Conservation (phyloP, 2,888 invertebrate species). For the Pterobdella sp. region DNA sequence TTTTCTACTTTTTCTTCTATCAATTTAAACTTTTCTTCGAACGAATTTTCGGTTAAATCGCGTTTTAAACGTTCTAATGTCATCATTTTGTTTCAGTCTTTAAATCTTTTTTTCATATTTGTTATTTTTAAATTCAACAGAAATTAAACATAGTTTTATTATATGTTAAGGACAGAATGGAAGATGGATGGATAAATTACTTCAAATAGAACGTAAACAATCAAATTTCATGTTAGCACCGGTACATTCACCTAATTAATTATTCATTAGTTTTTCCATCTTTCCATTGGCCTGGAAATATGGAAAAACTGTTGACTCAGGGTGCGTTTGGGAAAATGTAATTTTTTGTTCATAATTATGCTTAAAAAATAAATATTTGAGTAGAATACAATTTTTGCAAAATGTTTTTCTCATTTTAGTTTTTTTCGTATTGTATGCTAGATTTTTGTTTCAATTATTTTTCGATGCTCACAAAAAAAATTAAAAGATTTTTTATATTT, state of each 20-base stretch:
- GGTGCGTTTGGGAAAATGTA: not conserved
- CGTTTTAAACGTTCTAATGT: not conserved
- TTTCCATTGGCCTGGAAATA: constrained; percentile 11
- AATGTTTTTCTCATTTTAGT: too few relatives aligned
- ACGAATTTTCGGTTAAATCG: not conserved
- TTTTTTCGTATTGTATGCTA: too few relatives aligned
- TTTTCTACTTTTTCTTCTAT: not conserved
- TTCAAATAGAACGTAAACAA: constrained; percentile 5
- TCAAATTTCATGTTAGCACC: not conserved
- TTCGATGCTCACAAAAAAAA: too few relatives aligned
- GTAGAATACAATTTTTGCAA: too few relatives aligned
- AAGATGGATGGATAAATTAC: constrained; percentile 3
- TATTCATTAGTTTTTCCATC: constrained; percentile 3
- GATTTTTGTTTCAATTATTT: too few relatives aligned
- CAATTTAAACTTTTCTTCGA: not conserved
- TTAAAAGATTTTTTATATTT: too few relatives aligned
- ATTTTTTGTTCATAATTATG: too few relatives aligned
- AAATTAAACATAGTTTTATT: not conserved
- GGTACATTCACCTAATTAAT: constrained; percentile 10
- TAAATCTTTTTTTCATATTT: not conserved
- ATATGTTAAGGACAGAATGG: too few relatives aligned
- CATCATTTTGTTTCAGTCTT: not conserved
- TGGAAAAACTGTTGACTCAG: not conserved
- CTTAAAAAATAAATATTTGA: too few relatives aligned
- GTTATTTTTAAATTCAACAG: not conserved